A percentile compares a stretch with the other conserved stretches of the same genome.
phyloP scores from a whole-genome alignment of 2,888 invertebrate species.

The Deroplatys truncata region DNA sequence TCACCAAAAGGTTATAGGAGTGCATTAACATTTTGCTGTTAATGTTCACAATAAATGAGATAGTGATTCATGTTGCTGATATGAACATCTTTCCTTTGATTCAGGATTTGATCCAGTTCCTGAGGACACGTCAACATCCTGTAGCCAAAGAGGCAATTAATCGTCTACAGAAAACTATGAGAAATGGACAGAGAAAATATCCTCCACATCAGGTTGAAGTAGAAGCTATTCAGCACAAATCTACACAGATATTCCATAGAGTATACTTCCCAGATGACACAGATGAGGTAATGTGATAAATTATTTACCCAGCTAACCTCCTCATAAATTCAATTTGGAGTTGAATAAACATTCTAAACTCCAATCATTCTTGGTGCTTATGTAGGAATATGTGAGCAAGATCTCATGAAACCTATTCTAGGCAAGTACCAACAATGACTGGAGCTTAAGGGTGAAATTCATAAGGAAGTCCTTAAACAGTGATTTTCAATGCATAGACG shows the following conservation, averaged over 20 bases:
- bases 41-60: no score
- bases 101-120: constrained; percentile 66
- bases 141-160: constrained; percentile 77
- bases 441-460: no score
- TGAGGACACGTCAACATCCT: constrained; percentile 67
- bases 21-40: no score
- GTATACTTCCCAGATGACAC: constrained; percentile 94
- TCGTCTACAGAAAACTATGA: constrained; percentile 72
- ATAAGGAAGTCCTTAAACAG: no score
- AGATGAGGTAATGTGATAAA: constrained; percentile 57
- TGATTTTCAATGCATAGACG: no score
- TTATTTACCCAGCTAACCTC: neutral
- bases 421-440: no score
- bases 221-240: constrained; percentile 91
- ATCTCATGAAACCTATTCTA: no score
- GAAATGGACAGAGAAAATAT: constrained; percentile 69
- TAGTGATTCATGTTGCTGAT: no score
- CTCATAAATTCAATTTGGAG: neutral
- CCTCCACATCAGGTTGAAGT: constrained; percentile 93
- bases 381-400: no score
- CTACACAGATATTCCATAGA: constrained; percentile 92
- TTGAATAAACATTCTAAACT: neutral
- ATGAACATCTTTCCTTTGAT: neutral
- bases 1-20: no score
- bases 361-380: no score